Base-by-base conservation (phyloP, 2,797 vertebrate species). In the Vultur gryphus region DNA sequence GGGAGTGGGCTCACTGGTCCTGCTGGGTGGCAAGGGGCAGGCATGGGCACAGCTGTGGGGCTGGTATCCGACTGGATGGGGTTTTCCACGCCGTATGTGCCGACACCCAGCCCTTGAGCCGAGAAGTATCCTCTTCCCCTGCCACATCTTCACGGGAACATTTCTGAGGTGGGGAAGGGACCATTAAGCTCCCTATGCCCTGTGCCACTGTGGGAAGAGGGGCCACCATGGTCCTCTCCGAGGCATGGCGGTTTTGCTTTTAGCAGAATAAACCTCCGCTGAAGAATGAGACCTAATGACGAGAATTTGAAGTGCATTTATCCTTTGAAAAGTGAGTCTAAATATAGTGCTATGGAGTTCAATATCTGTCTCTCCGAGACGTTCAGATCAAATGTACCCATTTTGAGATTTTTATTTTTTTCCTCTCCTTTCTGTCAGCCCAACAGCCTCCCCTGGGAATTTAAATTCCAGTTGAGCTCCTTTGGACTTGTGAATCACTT, bases 291-390 rank as follows among this genome's bases (percentile, higher is more conserved):
- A 54, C 39, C 43, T 95, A 76, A 95, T 84, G 84, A 93, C 94
- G 80, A 76, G 73, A 75, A 39, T 84, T 16, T 89, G 70, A 91
- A 93, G 84, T 87, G 80, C 67, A 64, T 90, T 96, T 96, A 79
- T 95, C 77, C 57, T 92, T 92, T 87, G 84, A 91, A 92, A 91
- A 90, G 43, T 37, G 73, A 84, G 13, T 76, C 95, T 96, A 96
- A 93, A 96, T 96, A 93, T 91, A 95, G 90, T 66, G 28, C 66
- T 0, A 2, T 79, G 70, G 89, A 94, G 92, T 94, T 95, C 87
- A 78, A 15, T 80, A 95, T 82, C 73, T 54, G 10, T 87, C 69
- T 93, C 77, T 92, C 55, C 0, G n/a, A 85, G 82, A 83, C 1
- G 2, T 76, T 95, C 77, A 91, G 83, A 93, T 93, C 87, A 93